Evolutionary conservation across 2,797 vertebrate species (phyloP).

Genomic region (Lemur catta): DNA sequence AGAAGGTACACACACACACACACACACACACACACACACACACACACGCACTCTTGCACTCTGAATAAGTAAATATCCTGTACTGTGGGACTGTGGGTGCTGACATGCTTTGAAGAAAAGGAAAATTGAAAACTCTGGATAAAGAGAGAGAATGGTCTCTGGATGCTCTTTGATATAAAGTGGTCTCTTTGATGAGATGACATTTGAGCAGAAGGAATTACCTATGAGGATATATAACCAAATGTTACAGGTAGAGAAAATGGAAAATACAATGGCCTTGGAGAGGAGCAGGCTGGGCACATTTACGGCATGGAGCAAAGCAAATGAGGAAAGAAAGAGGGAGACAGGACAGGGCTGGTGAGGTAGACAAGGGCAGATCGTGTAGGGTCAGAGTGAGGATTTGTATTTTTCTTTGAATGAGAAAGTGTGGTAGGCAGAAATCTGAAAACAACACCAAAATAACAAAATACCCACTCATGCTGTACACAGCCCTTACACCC

Average conservation of each 20-base stretch:
- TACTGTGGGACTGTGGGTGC: not conserved
- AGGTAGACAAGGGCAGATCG: not conserved
- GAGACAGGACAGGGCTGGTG: too few species aligned
- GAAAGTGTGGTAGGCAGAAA: not conserved
- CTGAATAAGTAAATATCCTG: not conserved
- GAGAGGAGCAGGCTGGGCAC: not conserved
- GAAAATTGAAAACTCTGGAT: not conserved
- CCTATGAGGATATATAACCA: not conserved
- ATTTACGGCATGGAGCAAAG: not conserved
- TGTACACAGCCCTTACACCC: accelerated
- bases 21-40: too few species aligned
- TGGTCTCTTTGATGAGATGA: not conserved
- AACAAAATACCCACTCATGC: not conserved
- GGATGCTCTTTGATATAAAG: not conserved
- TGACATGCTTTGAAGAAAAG: not conserved
- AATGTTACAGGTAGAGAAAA: not conserved
- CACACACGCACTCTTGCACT: not conserved
- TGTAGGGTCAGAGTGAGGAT: not conserved
- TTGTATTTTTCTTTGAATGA: not conserved
- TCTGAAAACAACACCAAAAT: not conserved
- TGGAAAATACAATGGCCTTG: not conserved
- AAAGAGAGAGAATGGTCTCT: not conserved
- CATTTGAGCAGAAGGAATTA: not conserved
- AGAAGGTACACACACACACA: not conserved
- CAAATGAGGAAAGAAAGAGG: accelerated